Evolutionary conservation across 2,888 invertebrate genomes (phyloP), one percentile per base, ranked within the genome.

Genomic region (Amphipyra tragopoginis): DNA sequence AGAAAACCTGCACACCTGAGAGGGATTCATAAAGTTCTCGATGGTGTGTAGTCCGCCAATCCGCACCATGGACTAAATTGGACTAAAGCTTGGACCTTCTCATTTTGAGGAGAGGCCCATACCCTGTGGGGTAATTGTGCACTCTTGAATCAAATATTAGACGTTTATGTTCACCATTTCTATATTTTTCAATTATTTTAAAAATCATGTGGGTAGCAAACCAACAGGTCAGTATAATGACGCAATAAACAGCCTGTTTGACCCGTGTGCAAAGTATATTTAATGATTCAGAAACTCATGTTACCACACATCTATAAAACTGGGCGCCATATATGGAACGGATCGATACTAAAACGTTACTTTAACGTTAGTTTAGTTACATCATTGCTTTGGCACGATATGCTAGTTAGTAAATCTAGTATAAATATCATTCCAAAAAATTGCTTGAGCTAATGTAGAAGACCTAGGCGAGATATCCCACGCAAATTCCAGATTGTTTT

Each of bases 211-310:
- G 29, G 29, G 2, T 29, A 0, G 1, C 13, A 0, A 48, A 51
- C n/a, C 26, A 51, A 13, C 34, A 47, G 51, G 49, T 58, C 77
- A 59, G 48, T 21, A 21, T 21, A 8, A 58, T 76, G 66, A 72
- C 53, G 58, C 42, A 57, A 72, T 2, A 5, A 14, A 1, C 36
- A 49, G 43, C 13, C 21, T 51, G 51, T 53, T 58, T 60, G 79
- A 75, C 75, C 60, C 75, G 74, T 78, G 74, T 70, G 75, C 79
- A 75, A 75, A 75, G 47, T 26, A 47, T 53, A 56, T 43, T 10
- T 43, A 44, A 33, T 75, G 70, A 75, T 60, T 75, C 79, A 70
- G 58, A 78, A 60, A 29, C 21, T 3, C 2, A 59, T 39, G 26
- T 65, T 56, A 59, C 58, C 49, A 60, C 58, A 73, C 29, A 8